phyloP scores from a whole-genome alignment of 2,113 vertebrate genomes.

The Megaceryle maxima region DNA sequence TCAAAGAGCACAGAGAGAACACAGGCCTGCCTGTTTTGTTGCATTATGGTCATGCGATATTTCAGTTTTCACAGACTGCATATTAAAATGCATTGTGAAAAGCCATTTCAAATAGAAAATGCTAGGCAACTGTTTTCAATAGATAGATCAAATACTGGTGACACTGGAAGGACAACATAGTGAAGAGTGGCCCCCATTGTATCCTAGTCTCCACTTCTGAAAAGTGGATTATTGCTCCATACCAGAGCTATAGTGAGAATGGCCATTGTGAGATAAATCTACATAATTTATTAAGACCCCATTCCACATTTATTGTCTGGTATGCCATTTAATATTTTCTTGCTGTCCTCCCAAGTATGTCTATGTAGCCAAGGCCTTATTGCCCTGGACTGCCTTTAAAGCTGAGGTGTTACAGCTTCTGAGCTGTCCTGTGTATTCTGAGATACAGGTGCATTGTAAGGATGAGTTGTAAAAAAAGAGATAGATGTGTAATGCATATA shows the following conservation, averaged over 20 bases:
- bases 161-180: not conserved
- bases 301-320: not conserved
- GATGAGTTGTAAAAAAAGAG: not conserved
- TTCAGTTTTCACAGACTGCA: not conserved
- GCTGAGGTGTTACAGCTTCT: not conserved
- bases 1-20: not conserved
- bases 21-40: not conserved
- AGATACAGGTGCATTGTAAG: not conserved
- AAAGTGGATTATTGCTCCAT: not conserved
- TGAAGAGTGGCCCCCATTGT: accelerated
- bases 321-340: not conserved
- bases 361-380: not conserved
- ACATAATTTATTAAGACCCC: not conserved
- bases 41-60: not conserved
- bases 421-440: not conserved
- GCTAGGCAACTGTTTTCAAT: not conserved
- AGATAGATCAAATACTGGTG: not conserved
- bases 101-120: not conserved
- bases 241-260: not conserved
- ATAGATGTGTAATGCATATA: not conserved
- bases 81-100: not conserved
- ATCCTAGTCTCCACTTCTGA: not conserved
- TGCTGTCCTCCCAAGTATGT: not conserved
- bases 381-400: not conserved
- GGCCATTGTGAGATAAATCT: not conserved